Evolutionary conservation across 2,113 vertebrate genomes (phyloP).

Genomic region (Noctilio leporinus): DNA sequence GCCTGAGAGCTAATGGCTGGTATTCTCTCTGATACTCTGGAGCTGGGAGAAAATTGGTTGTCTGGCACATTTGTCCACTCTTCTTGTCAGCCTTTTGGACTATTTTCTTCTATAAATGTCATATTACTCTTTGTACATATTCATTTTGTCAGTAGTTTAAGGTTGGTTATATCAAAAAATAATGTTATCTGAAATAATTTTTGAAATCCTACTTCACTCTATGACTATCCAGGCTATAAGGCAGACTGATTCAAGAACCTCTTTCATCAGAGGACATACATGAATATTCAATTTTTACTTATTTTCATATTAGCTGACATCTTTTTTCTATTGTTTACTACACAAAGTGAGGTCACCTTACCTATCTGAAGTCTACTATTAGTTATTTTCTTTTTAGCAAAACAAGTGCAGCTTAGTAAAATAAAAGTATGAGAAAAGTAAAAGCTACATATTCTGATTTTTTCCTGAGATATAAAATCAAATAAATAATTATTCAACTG

Average conservation of each 20-base stretch:
- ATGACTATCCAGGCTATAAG: background rate
- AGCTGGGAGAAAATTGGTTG: background rate
- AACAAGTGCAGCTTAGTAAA: background rate
- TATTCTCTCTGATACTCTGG: background rate
- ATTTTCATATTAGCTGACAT: constrained; percentile 17
- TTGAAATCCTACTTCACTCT: constrained; percentile 44
- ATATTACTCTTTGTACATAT: constrained; percentile 39
- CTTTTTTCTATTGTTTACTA: background rate
- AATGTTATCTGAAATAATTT: background rate
- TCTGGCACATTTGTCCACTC: background rate
- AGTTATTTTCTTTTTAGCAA: background rate
- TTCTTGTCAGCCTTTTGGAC: constrained; percentile 30
- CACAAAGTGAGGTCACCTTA: constrained; percentile 30
- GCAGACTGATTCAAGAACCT: constrained; percentile 53
- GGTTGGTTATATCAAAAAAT: constrained; percentile 4
- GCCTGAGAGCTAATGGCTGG: background rate
- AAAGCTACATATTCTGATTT: background rate
- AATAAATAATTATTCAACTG: background rate
- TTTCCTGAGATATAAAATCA: background rate
- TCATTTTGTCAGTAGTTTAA: constrained; percentile 49
- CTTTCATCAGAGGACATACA: constrained; percentile 41
- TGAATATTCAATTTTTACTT: constrained; percentile 52
- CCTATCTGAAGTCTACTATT: background rate
- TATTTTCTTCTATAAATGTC: background rate
- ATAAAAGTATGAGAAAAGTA: background rate